Base-by-base conservation (phyloP, 1,140 invertebrate genomes). In the Ostrea denselamellosa region DNA sequence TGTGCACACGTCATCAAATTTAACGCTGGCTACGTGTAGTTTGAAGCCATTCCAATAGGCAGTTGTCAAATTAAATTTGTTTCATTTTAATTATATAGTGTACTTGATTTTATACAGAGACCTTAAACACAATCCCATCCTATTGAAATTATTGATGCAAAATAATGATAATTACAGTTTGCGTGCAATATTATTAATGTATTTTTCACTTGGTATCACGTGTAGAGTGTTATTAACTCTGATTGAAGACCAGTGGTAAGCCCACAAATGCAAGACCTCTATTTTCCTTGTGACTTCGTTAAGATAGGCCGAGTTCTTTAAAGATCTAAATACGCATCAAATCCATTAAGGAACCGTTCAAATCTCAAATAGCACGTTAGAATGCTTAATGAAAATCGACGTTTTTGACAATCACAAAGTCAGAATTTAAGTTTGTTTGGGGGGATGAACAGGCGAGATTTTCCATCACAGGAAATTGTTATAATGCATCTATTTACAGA, bases 361-460 rank as follows among this genome's bases (percentile, higher is more conserved):
- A 34, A 34, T 34, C 68, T 77, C 12, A 77, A 25, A 77, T 34
- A 77, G 25, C 68, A 77, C 68, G 68, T 77, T 77, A 77, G 68
- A 77, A 77, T 28, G 22, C 68, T 34, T 77, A 77, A 77, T 77
- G 68, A 77, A 77, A 77, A 77, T 34, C 28, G 68, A 77, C 68
- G 25, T 77, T 25, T 77, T 77, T 77, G 22, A 34, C 68, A 77
- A 77, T 77, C 68, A 25, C 25, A 77, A 25, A 28, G 25, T 34
- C 25, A 25, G 22, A 77, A 28, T 77, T 77, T 77, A 34, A 77
- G 28, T 77, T 14, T 77, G 25, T 34, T 77, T 34, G 22, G 8
- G 9, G 14, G 68, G 28, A 77, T 77, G 68, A 77, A 44, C 68
- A 25, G 25, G 68, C 68, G 68, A 77, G 25, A 10, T 28, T 68